Evolutionary conservation across 2,888 invertebrate genomes (phyloP).

Genomic region (Sinodicranocentrus sp.): DNA sequence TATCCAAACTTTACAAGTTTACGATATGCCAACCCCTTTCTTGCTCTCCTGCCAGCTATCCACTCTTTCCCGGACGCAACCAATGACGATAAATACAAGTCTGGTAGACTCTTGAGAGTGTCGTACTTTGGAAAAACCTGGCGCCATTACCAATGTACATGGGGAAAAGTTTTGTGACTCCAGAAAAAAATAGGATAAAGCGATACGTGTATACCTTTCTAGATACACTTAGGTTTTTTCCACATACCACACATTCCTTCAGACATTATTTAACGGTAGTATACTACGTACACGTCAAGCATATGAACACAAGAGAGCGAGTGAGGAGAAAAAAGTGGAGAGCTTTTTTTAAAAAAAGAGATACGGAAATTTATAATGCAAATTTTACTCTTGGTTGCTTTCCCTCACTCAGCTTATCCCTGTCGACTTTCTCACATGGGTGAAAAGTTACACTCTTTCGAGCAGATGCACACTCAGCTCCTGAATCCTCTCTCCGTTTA

Average conservation of each 20-base stretch:
- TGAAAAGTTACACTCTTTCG: not conserved
- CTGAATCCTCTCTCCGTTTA: not conserved
- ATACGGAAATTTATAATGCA: not conserved
- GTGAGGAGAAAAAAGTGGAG: not conserved
- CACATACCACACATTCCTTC: too few species aligned
- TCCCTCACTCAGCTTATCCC: not conserved
- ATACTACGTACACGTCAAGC: too few species aligned
- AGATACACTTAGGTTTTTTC: too few species aligned
- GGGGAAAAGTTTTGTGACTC: not conserved
- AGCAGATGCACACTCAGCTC: too few species aligned
- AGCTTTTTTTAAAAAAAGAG: not conserved
- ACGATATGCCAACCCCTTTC: too few species aligned
- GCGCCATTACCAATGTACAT: not conserved
- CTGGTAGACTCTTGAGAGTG: too few species aligned
- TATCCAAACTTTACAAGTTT: too few species aligned
- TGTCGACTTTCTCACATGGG: conserved; percentile 1
- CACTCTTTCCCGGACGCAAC: too few species aligned
- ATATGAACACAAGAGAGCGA: not conserved
- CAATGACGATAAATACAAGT: too few species aligned
- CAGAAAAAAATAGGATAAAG: not conserved
- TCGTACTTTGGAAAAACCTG: conserved; percentile 6
- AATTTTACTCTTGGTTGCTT: not conserved
- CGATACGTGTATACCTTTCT: too few species aligned
- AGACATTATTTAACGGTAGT: too few species aligned
- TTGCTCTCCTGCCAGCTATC: too few species aligned